Percentiles rank a stretch among this genome's conserved stretches.
Conservation (phyloP, 2,797 vertebrate genomes). For the Chloroceryle amazona region DNA sequence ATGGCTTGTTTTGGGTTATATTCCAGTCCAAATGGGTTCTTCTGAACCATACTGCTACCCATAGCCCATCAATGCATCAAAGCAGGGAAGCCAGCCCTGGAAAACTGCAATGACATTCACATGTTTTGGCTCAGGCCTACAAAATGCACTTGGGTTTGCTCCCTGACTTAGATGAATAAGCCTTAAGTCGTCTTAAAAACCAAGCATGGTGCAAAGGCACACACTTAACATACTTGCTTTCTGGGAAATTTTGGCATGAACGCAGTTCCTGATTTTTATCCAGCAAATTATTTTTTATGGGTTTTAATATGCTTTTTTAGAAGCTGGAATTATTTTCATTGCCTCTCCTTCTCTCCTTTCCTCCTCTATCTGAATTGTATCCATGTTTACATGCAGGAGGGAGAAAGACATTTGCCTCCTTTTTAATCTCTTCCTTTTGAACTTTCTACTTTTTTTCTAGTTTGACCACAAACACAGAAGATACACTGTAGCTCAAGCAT, state of each 20-base stretch:
- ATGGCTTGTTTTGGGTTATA: not conserved
- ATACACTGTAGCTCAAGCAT: not conserved
- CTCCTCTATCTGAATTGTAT: not conserved
- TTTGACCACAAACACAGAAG: not conserved
- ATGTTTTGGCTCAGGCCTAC: not conserved
- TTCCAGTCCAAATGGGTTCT: not conserved
- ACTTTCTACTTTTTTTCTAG: not conserved
- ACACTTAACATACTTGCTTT: accelerated
- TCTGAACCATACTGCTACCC: not conserved
- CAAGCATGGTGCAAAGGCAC: not conserved
- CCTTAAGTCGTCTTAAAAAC: not conserved
- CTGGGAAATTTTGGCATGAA: not conserved
- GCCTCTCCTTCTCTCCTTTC: not conserved
- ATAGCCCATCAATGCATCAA: not conserved
- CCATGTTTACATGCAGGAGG: not conserved
- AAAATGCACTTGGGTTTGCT: not conserved
- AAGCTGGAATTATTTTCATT: not conserved
- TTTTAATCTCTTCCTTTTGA: not conserved
- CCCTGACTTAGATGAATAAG: not conserved
- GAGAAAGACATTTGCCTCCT: not conserved
- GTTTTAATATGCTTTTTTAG: not conserved
- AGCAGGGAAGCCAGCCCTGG: not conserved
- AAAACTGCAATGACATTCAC: not conserved
- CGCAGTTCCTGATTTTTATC: not conserved
- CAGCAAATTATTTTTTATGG: not conserved